Evolutionary conservation across 2,888 invertebrate species (phyloP).

Genomic region (Eupithecia exiguata): DNA sequence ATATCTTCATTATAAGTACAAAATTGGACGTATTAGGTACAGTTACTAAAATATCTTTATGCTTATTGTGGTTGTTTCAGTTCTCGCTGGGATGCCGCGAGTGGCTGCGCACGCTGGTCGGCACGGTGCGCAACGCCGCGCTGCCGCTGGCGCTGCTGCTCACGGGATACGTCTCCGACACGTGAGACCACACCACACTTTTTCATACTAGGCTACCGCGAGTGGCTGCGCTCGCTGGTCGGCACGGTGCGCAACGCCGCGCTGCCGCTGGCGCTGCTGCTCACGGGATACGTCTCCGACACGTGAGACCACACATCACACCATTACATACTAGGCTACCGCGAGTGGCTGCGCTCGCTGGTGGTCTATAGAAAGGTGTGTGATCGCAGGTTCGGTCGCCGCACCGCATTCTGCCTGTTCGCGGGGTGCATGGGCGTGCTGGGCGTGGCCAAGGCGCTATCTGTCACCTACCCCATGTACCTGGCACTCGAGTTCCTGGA

Average conservation of each 20-base stretch:
- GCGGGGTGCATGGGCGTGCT: conserved; percentile 75
- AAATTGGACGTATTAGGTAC: no score
- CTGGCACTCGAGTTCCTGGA: conserved; percentile 83
- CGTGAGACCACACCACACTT: conserved; percentile 51
- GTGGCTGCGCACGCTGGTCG: conserved; percentile 89
- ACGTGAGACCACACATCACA: conserved; percentile 73
- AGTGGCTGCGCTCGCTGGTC: conserved; percentile 89
- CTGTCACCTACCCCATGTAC: conserved; percentile 82
- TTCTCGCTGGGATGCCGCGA: conserved; percentile 86
- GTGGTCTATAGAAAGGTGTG: conserved; percentile 68
- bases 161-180: conserved; percentile 88
- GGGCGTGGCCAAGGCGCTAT: conserved; percentile 81
- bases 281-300: conserved; percentile 88
- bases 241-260: conserved; percentile 89
- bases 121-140: conserved; percentile 88
- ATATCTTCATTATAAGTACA: no score
- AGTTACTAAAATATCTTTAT: no score
- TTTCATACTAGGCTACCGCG: conserved; percentile 82
- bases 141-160: conserved; percentile 87
- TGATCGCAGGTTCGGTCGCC: conserved; percentile 77
- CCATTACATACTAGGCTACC: conserved; percentile 79
- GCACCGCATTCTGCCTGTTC: conserved; percentile 80
- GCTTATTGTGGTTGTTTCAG: conserved; percentile 63
- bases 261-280: conserved; percentile 87
- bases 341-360: conserved; percentile 88